Evolutionary conservation across 2,113 vertebrate genomes (phyloP), one percentile per base, ranked within the genome.

Genomic region (pig (Sus scrofa)): DNA sequence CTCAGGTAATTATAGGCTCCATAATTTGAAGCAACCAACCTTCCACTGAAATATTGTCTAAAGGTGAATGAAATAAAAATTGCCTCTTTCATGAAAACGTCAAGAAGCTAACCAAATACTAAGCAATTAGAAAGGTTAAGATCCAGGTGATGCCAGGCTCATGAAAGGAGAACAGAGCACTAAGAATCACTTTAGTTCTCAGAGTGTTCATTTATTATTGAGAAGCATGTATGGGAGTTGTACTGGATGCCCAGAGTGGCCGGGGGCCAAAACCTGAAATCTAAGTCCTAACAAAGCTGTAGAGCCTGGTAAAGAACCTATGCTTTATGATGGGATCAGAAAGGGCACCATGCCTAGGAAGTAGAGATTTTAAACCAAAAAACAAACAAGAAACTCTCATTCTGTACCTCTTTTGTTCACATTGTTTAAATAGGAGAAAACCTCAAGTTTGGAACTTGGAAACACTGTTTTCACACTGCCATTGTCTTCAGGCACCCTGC

Each of bases 61-160:
- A 85, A 94, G 24, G 52, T 39, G 34, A 89, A 71, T 32, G 24
- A 96, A 73, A 86, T 92, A 67, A 58, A 89, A 88, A 91, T 9
- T 11, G 1, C 5, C 58, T 18, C 13, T 82, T 85, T 88, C 15
- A 70, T 37, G 63, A 89, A 63, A 77, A 22, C 22, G n/a, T 82
- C 44, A 54, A 52, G 13, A 92, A 94, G 14, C 34, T 75, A 95
- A 91, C 19, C 10, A 37, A 81, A 90, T 6, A 75, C 16, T 7
- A 50, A 77, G 16, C 10, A 86, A 39, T 18, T 39, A 68, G 16
- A 26, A 73, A 90, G 14, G 44, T 34, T 30, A 60, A 88, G 26
- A 75, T 22, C 39, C 24, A 75, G 30, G 8, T 78, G 27, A 85
- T 34, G 9, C 12, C 54, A 83, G 13, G 24, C 32, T 58, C 30